phyloP scores from a whole-genome alignment of 2,888 invertebrate species.

The Drosophila subsilvestris region DNA sequence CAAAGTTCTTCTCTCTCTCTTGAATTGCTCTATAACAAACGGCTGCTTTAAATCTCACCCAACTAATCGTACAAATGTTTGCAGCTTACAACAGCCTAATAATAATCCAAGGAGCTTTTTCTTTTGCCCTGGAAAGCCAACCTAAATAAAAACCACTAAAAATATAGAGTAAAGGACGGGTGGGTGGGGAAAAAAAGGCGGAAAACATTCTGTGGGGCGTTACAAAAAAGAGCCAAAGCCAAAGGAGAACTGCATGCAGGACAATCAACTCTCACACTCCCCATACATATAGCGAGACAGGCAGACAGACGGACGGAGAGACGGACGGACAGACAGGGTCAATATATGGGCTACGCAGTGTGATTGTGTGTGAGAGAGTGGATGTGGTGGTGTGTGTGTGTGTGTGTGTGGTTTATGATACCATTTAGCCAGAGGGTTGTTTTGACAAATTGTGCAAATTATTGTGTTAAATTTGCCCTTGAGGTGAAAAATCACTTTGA shows the following conservation, averaged over 20 bases:
- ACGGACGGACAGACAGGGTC: slow-evolving; percentile 1
- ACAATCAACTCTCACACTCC: slow-evolving; percentile 46
- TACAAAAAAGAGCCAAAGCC: slow-evolving; percentile 14
- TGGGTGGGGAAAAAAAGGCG: slow-evolving; percentile 14
- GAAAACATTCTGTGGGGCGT: slow-evolving; percentile 38
- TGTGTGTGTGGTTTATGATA: slow-evolving; percentile 65
- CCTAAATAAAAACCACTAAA: slow-evolving; percentile 10
- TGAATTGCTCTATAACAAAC: background rate
- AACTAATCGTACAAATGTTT: slow-evolving; percentile 23
- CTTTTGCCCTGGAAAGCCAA: slow-evolving; percentile 14
- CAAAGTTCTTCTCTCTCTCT: too few relatives aligned
- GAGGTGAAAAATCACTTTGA: slow-evolving; percentile 80
- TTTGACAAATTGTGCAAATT: slow-evolving; percentile 82
- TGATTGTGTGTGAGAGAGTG: slow-evolving; percentile 27
- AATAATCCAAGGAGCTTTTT: slow-evolving; percentile 25
- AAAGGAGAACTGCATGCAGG: slow-evolving; percentile 45
- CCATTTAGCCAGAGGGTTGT: slow-evolving; percentile 77
- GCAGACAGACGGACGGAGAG: slow-evolving; percentile 4
- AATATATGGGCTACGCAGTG: slow-evolving; percentile 10
- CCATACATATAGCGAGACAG: slow-evolving; percentile 8
- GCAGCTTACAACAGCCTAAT: slow-evolving; percentile 20
- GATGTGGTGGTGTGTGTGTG: slow-evolving; percentile 18
- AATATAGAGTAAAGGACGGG: slow-evolving; percentile 6
- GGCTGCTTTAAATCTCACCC: slow-evolving; percentile 12
- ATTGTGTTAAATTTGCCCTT: slow-evolving; percentile 81